These are phyloP conservation scores for Meliscaeva auricollis DNA, from an alignment of 2,888 invertebrate species.

Conservation along the genomic window DNA sequence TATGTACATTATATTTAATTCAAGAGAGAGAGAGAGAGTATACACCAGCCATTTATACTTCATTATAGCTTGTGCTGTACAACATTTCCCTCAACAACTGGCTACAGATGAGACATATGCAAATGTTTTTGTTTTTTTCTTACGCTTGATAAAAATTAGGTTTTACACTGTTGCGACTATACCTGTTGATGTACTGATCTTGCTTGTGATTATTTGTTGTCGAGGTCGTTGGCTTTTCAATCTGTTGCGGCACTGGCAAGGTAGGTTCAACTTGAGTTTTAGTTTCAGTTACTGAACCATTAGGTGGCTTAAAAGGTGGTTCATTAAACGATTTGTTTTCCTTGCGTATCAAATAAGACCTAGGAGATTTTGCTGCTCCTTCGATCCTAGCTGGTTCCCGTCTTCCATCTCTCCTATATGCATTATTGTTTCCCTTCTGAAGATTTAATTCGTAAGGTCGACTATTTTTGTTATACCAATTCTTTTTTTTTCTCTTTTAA, in stretches of 20 bases:
- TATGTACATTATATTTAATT: too few species aligned
- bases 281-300: too few species aligned
- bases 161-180: conserved; percentile 17
- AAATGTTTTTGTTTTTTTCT: background rate
- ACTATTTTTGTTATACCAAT: conserved; percentile 29
- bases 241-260: background rate
- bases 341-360: conserved; percentile 34
- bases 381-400: conserved; percentile 18
- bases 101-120: too few species aligned
- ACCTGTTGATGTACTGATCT: conserved; percentile 29
- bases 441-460: conserved; percentile 34
- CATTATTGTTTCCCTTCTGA: conserved; percentile 27
- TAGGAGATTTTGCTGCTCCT: conserved; percentile 9
- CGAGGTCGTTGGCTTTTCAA: conserved; percentile 11
- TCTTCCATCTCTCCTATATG: conserved; percentile 25
- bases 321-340: too few species aligned
- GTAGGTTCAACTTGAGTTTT: background rate
- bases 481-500: conserved; percentile 27
- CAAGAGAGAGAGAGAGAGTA: too few species aligned
- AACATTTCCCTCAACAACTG: too few species aligned
- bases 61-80: too few species aligned
- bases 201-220: conserved; percentile 23
- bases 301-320: too few species aligned
- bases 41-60: too few species aligned
- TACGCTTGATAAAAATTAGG: conserved; percentile 27